Percentiles rank a stretch among this genome's conserved stretches.
Conservation (phyloP, 2,113 vertebrate genomes). For the Thunnus thynnus region DNA sequence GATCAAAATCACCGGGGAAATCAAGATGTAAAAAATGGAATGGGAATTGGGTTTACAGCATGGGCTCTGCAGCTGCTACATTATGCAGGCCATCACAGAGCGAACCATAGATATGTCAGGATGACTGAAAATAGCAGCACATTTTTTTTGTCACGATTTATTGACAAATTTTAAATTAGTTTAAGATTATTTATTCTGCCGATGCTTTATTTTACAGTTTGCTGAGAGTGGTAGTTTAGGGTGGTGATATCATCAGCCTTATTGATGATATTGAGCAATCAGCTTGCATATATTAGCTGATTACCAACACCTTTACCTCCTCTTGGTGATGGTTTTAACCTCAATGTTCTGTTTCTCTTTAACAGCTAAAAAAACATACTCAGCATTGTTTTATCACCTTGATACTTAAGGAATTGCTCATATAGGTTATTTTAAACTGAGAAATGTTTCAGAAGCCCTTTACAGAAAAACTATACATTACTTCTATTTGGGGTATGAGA, state of each 20-base stretch:
- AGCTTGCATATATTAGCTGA: not conserved
- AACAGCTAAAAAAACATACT: no score
- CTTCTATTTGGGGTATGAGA: no score
- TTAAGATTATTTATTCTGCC: not conserved
- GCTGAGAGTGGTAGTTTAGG: not conserved
- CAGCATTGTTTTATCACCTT: no score
- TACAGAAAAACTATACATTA: no score
- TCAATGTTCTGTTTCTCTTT: not conserved
- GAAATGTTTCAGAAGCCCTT: no score
- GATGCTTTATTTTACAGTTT: not conserved
- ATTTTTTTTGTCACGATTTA: conserved; percentile 18
- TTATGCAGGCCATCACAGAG: conserved; percentile 52
- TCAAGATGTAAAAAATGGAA: conserved; percentile 79
- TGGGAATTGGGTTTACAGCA: conserved; percentile 71
- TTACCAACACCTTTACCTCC: not conserved
- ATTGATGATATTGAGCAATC: no score
- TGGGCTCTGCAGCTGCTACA: conserved; percentile 49
- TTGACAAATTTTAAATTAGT: not conserved
- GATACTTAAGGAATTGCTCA: no score
- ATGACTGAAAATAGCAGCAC: conserved; percentile 28
- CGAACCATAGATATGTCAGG: conserved; percentile 23
- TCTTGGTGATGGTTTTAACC: not conserved
- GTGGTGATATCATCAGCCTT: no score
- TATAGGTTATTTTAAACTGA: no score
- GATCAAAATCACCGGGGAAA: conserved; percentile 74